Conservation (phyloP, 37 sponge, comb jelly and placozoan genomes). For the Crambe crambe region DNA sequence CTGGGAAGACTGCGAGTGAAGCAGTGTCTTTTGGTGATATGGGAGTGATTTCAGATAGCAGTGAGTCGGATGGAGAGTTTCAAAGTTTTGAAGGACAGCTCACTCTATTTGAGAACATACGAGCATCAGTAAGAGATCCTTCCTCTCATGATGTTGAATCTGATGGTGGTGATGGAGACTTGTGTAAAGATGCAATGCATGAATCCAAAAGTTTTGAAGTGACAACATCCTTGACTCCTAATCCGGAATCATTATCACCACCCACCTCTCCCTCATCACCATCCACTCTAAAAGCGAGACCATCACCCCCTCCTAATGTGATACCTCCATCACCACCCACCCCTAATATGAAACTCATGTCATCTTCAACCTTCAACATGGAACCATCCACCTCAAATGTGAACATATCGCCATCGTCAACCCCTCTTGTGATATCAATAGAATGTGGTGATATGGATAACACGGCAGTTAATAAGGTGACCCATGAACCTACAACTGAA, state of each 20-base stretch:
- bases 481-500: too few species aligned
- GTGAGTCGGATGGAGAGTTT: not conserved
- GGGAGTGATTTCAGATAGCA: not conserved
- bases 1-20: not conserved
- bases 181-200: not conserved
- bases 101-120: not conserved
- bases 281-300: not conserved
- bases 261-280: not conserved
- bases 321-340: not conserved
- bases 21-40: not conserved
- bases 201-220: not conserved
- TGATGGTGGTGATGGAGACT: not conserved
- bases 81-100: constrained; percentile 2
- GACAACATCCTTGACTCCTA: not conserved
- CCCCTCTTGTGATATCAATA: not conserved
- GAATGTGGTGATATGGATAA: too few species aligned
- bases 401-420: not conserved
- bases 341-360: not conserved
- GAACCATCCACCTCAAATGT: constrained; percentile 9
- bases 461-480: too few species aligned
- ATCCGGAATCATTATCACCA: not conserved
- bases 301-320: not conserved
- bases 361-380: not conserved
- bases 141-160: not conserved
- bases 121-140: not conserved